A percentile compares a stretch with the other conserved stretches of the same genome.
Conservation (phyloP, 2,113 vertebrate genomes). For the Chlorodrepanis virens region DNA sequence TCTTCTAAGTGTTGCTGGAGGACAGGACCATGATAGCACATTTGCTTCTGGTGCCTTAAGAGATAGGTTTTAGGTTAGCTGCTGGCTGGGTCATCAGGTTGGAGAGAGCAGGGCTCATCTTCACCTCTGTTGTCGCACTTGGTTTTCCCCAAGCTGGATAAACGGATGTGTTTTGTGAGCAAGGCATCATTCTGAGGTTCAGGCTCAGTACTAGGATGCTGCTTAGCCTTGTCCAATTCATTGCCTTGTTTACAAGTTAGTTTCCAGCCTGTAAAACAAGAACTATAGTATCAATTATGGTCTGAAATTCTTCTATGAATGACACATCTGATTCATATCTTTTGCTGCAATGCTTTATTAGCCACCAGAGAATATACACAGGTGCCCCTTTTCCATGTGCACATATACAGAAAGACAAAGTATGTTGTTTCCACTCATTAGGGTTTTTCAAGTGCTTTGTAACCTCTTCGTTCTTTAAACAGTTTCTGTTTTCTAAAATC, state of each 20-base stretch:
- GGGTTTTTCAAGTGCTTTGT: background rate
- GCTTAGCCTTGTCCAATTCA: background rate
- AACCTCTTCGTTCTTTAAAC: background rate
- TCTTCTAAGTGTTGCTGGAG: background rate
- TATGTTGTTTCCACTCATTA: fast-evolving
- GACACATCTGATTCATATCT: background rate
- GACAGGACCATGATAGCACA: fast-evolving
- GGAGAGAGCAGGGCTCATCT: background rate
- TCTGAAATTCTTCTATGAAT: background rate
- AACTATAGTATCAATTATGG: background rate
- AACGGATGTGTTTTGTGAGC: background rate
- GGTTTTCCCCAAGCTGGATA: background rate
- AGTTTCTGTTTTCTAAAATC: background rate
- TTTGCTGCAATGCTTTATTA: background rate
- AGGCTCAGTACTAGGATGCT: background rate
- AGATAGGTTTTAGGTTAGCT: background rate
- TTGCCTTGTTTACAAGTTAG: background rate
- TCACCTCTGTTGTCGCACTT: background rate
- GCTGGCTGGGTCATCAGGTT: background rate
- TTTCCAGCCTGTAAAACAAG: background rate
- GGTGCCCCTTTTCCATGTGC: background rate
- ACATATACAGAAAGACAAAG: background rate
- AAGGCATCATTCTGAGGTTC: background rate
- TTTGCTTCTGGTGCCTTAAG: background rate
- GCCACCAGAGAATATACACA: background rate